These are phyloP conservation scores for Coelopa pilipes DNA, from an alignment of 2,888 invertebrate genomes.

Conservation along the genomic window DNA sequence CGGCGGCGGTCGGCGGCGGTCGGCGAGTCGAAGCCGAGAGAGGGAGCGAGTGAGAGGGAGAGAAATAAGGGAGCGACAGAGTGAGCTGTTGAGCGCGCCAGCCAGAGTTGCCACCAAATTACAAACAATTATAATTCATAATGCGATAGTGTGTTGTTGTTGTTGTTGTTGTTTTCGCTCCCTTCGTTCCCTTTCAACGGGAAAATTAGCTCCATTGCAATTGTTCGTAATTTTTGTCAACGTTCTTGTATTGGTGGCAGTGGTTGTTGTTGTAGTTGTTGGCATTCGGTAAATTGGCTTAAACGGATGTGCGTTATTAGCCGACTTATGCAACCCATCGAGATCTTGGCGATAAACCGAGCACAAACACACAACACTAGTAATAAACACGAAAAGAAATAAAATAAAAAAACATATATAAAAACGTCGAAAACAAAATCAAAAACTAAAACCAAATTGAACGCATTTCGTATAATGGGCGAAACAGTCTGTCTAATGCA, in stretches of 20 bases:
- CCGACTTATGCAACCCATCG: conserved; percentile 63
- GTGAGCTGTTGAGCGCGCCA: not conserved
- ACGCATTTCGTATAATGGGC: not conserved
- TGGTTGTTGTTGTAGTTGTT: conserved; percentile 18
- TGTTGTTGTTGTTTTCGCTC: conserved; percentile 29
- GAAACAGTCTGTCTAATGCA: conserved; percentile 28
- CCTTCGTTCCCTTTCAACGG: too few relatives aligned
- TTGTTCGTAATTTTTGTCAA: conserved; percentile 38
- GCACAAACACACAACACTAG: conserved; percentile 35
- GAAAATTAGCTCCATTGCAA: too few relatives aligned
- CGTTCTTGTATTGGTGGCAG: conserved; percentile 3
- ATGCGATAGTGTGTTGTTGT: conserved; percentile 16
- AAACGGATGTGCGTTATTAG: conserved; percentile 64
- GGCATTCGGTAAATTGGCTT: conserved; percentile 51
- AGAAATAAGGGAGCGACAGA: not conserved
- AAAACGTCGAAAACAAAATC: too few relatives aligned
- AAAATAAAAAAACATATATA: too few relatives aligned
- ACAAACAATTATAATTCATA: conserved; percentile 38
- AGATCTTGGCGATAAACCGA: conserved; percentile 48
- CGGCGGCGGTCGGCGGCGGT: too few relatives aligned
- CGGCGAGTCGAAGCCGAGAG: not conserved
- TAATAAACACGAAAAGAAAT: conserved; percentile 46
- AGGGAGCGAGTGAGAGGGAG: too few relatives aligned
- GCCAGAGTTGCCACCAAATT: conserved; percentile 32
- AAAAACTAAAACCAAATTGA: not conserved